These are phyloP conservation scores for Struthio camelus DNA, from an alignment of 2,113 vertebrate species.

Conservation along the genomic window DNA sequence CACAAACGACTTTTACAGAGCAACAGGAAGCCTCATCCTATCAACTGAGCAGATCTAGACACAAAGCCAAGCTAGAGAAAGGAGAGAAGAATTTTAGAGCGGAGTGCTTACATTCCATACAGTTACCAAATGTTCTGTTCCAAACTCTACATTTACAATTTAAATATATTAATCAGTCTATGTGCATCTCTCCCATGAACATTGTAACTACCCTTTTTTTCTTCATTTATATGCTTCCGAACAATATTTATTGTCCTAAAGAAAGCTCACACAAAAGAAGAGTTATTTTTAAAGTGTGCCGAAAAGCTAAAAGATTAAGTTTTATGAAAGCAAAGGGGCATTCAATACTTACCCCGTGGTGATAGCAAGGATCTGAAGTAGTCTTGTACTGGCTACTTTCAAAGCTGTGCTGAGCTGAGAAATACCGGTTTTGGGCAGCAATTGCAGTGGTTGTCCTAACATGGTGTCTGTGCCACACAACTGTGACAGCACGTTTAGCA, in stretches of 20 bases:
- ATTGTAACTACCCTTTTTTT: background rate
- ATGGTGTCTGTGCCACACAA: constrained; percentile 95
- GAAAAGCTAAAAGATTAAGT: background rate
- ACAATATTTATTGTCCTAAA: background rate
- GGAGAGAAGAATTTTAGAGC: background rate
- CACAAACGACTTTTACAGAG: background rate
- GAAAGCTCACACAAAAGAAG: background rate
- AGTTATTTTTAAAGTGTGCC: background rate
- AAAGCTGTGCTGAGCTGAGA: constrained; percentile 96
- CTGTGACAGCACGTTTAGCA: constrained; percentile 94
- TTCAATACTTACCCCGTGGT: constrained; percentile 88
- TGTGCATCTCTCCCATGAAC: background rate
- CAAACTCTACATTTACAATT: background rate
- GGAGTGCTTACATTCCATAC: background rate
- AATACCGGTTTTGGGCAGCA: constrained; percentile 90
- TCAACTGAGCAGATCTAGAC: background rate
- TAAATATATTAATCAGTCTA: background rate
- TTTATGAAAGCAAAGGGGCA: background rate
- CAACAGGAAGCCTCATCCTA: background rate
- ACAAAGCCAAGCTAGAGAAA: background rate
- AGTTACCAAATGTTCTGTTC: background rate
- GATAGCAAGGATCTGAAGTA: constrained; percentile 96
- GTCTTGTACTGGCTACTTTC: constrained; percentile 94
- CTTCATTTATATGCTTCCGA: background rate
- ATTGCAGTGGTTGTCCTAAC: constrained; percentile 91